Evolutionary conservation across 2,113 vertebrate species (phyloP), one percentile per base, ranked within the genome.

Genomic region (Prunella himalayana): DNA sequence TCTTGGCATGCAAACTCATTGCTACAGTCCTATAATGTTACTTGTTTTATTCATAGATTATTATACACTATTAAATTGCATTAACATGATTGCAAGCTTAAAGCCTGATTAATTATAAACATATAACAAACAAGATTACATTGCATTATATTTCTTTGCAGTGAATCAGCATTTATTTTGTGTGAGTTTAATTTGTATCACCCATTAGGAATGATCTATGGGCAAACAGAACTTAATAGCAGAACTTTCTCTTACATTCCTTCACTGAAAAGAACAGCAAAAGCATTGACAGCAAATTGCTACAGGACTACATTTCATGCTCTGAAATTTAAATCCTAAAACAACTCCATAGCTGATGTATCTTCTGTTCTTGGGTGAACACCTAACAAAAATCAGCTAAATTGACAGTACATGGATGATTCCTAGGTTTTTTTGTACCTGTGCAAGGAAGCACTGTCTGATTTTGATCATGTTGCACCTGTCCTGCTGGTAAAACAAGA

Each of bases 301-400:
- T 90, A 3, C 11, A 41, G 20, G 35, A 27, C 20, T 59, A 19
- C 13, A 24, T 65, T 65, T 75, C 47, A 6, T 13, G 7, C 8
- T 35, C 18, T 73, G 20, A 9, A 63, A 25, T 72, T 75, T 56
- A 30, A 78, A 72, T 44, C 19, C 28, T 44, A 28, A 78, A 87
- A 0, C 6, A 56, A 3, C 17, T 68, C 13, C 10, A 15, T 6
- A 41, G 22, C 15, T 49, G 22, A 53, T 27, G 2, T 35, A 31
- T 39, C n/a, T 51, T 56, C 19, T 11, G 9, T 37, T 56, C 24
- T 25, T n/a, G 5, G 3, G 16, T 47, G 57, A 37, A 76, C 7
- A 59, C 3, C 10, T 54, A 61, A 83, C 6, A 68, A 68, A 64
- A 44, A 60, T 15, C 10, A 82, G 13, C 15, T 45, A 37, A 37